These are phyloP conservation scores for Oreochromis spilurus DNA, from an alignment of 2,113 vertebrate genomes.

Conservation along the genomic window DNA sequence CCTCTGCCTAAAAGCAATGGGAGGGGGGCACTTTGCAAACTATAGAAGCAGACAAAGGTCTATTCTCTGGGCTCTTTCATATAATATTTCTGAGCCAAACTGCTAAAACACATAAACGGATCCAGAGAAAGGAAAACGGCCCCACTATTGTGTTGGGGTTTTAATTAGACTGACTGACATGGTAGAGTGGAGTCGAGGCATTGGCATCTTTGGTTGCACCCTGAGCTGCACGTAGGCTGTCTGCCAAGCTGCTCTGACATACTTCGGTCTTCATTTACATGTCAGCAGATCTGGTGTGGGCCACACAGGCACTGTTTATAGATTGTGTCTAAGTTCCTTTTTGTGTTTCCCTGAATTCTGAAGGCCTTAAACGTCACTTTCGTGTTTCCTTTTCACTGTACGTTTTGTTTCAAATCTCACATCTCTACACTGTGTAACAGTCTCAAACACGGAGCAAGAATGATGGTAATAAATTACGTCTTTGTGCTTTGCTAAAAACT, in stretches of 20 bases:
- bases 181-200: conserved; percentile 28
- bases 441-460: not conserved
- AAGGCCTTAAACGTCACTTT: not conserved
- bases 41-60: not conserved
- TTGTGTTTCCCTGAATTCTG: not conserved
- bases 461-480: not conserved
- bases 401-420: not conserved
- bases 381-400: not conserved
- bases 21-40: not conserved
- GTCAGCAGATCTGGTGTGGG: not conserved
- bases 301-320: not conserved
- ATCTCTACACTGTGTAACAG: not conserved
- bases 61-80: conserved; percentile 1
- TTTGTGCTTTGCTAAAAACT: not conserved
- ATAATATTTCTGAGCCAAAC: not conserved
- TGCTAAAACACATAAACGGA: not conserved
- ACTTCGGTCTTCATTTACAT: not conserved
- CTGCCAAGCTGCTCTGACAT: not conserved
- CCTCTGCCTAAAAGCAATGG: not conserved
- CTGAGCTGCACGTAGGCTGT: conserved; percentile 43
- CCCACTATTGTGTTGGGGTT: not conserved
- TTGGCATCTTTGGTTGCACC: conserved; percentile 30
- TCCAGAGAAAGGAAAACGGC: not conserved
- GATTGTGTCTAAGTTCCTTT: not conserved
- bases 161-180: conserved; percentile 24